Evolutionary conservation across 2,888 invertebrate species (phyloP).

Genomic region (Melanargia galathea): DNA sequence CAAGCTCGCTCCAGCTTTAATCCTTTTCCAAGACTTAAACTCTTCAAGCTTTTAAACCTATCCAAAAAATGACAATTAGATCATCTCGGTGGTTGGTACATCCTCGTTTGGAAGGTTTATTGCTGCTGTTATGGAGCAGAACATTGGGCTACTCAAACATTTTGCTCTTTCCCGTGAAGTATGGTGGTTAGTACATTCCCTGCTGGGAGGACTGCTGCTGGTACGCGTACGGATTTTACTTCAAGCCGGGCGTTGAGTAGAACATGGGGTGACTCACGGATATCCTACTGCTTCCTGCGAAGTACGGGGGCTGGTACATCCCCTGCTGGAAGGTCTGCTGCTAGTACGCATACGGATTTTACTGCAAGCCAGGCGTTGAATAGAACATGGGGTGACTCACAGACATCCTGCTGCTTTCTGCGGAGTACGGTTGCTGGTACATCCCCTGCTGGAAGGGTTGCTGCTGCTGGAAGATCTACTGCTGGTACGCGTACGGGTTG

Average conservation of each 20-base stretch:
- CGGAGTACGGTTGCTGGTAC: background rate
- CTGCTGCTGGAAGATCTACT: constrained; percentile 48
- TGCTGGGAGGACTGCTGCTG: no score
- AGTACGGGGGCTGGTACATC: background rate
- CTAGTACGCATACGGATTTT: no score
- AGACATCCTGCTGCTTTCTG: background rate
- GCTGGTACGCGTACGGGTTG: constrained; percentile 73
- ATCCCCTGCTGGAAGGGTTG: constrained; percentile 43
- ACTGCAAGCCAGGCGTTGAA: no score
- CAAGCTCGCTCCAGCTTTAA: no score
- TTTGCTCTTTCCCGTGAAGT: background rate
- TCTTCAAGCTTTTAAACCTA: no score
- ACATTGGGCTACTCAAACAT: background rate
- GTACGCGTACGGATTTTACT: no score
- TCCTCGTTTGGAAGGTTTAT: constrained; percentile 5
- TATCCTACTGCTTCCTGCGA: background rate
- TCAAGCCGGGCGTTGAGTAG: no score
- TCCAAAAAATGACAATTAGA: no score
- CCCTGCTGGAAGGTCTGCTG: background rate
- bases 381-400: no score
- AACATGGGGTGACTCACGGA: no score
- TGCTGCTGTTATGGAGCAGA: no score
- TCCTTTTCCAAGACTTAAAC: no score
- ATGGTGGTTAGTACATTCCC: background rate
- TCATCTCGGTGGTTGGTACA: background rate